phyloP scores from a whole-genome alignment of 2,113 vertebrate species.

The Ceyx margarethae region DNA sequence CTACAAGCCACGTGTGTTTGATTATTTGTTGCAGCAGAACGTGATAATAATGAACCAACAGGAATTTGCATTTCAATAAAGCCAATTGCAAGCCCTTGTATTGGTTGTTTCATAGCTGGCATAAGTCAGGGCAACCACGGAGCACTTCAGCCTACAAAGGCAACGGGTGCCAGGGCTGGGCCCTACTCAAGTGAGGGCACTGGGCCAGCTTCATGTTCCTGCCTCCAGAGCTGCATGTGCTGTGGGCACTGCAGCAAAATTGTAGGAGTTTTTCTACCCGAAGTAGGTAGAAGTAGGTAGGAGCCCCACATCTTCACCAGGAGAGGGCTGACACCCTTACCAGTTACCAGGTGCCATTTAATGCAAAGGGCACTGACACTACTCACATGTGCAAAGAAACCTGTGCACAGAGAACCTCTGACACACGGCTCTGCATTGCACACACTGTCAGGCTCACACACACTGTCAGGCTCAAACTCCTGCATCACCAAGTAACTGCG shows the following conservation, averaged over 20 bases:
- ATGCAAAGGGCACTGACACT: not conserved
- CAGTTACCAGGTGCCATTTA: fast-evolving
- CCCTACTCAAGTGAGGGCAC: not conserved
- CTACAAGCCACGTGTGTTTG: not conserved
- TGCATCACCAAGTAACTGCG: not conserved
- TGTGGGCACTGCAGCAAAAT: fast-evolving
- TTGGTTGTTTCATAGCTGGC: not conserved
- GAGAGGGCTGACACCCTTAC: fast-evolving
- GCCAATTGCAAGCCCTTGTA: not conserved
- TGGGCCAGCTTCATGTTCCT: not conserved
- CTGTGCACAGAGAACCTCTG: not conserved
- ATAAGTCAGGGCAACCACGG: fast-evolving
- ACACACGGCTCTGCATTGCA: not conserved
- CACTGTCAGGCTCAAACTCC: not conserved
- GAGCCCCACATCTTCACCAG: not conserved
- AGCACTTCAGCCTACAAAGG: not conserved
- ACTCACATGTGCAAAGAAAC: fast-evolving
- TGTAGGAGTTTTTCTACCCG: not conserved
- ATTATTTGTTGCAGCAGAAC: not conserved
- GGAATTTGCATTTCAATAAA: constrained; percentile 17
- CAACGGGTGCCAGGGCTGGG: fast-evolving
- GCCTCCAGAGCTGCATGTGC: not conserved
- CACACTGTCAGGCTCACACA: fast-evolving
- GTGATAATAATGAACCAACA: not conserved
- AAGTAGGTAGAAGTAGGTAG: not conserved